Percentiles rank a stretch among this genome's conserved stretches.
phyloP scores from a whole-genome alignment of 2,113 vertebrate genomes.

The Accipiter cooperii region DNA sequence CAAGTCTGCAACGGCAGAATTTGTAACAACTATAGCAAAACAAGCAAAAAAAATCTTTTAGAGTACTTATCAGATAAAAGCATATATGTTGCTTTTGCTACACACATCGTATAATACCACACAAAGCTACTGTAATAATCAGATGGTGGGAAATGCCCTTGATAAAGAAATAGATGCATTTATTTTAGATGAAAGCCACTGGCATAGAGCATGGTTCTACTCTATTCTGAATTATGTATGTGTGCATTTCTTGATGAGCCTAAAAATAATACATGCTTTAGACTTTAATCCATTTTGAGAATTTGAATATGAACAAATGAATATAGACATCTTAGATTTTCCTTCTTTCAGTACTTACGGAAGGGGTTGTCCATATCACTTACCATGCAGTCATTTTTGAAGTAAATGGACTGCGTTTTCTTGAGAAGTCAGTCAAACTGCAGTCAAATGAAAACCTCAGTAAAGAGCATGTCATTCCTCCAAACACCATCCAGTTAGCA shows the following conservation, averaged over 20 bases:
- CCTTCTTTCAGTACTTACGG: not conserved
- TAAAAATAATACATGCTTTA: not conserved
- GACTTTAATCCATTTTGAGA: not conserved
- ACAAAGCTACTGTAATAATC: not conserved
- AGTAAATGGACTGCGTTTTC: not conserved
- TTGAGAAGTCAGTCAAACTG: not conserved
- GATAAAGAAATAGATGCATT: not conserved
- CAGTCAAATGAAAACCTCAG: not conserved
- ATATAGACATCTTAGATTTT: not conserved
- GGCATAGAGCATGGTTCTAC: not conserved
- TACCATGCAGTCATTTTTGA: not conserved
- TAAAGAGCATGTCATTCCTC: not conserved
- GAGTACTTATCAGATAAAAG: not conserved
- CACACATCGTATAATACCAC: not conserved
- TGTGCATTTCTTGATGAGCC: not conserved
- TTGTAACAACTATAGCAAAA: not conserved
- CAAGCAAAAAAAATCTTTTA: not conserved
- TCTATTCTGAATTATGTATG: constrained; percentile 31
- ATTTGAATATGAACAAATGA: not conserved
- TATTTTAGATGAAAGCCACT: not conserved
- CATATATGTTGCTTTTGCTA: not conserved
- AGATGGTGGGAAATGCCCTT: not conserved
- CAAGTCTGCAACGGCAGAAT: not conserved
- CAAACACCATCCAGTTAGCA: not conserved
- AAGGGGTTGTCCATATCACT: not conserved